Base-by-base conservation (phyloP, 2,113 vertebrate species). In the Eublepharis macularius region DNA sequence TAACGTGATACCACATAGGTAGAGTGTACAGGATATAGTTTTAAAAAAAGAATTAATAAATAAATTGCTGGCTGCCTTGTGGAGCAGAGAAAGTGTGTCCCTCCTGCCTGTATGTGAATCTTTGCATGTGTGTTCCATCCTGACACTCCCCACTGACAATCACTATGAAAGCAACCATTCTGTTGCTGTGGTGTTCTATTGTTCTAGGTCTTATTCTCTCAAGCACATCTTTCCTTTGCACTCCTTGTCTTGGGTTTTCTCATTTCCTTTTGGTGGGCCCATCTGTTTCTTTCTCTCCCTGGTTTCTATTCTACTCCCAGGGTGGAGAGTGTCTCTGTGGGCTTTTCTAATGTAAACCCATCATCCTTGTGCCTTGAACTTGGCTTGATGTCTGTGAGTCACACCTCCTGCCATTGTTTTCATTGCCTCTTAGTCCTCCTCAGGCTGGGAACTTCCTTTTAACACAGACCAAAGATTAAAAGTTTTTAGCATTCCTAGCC, bases 401-500 rank as follows among this genome's bases (percentile, higher is more conserved):
- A 95, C 94, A 91, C 89, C 94, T 90, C 92, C 63, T 94, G 26
- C 90, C 88, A 93, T 94, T 92, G 93, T 95, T 92, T 1, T 0
- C 14, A 1, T 65, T 9, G 80, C 89, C 89, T 91, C 81, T 72
- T 83, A 89, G 90, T 89, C 87, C 87, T 92, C 86, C 80, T 45
- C 82, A 93, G 84, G 93, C 84, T 94, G 92, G 87, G 93, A 94
- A 94, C 89, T 94, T 95, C 94, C 94, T 93, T 86, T 89, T 1
- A 73, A 84, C 83, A 72, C 74, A 92, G 93, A 89, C 89, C 90
- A 32, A 86, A 83, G 8, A 17, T 1, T 1, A 63, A 76, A 85
- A 70, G 69, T 54, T 89, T 89, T 29, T 63, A 86, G 65, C 80
- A 39, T 41, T 41, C 29, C 83, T 85, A 85, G 70, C 17, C 70